Evolutionary conservation across 2,888 invertebrate species (phyloP).

Genomic region (Pelosia muscerda): DNA sequence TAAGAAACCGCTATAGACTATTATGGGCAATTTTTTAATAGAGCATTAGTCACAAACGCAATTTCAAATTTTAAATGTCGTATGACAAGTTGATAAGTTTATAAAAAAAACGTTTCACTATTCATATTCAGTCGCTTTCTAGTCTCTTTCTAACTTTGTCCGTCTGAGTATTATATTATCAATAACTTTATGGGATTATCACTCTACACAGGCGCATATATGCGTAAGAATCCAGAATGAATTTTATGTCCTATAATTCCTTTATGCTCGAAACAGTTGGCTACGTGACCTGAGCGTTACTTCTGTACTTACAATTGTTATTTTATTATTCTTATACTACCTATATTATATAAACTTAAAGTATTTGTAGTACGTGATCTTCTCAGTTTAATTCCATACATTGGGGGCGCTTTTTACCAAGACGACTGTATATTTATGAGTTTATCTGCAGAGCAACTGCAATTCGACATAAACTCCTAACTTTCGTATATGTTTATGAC

Average conservation of each 20-base stretch:
- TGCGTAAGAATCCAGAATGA: not conserved
- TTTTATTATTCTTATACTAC: not conserved
- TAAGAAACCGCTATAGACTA: no score
- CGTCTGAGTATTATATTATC: no score
- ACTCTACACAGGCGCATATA: not conserved
- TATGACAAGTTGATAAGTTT: no score
- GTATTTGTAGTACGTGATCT: not conserved
- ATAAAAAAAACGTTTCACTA: no score
- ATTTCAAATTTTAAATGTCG: no score
- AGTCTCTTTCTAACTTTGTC: no score
- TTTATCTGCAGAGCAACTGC: constrained; percentile 7
- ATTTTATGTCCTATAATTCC: not conserved
- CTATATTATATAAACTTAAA: not conserved
- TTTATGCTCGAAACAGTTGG: not conserved
- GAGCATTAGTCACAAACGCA: no score
- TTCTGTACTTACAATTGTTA: not conserved
- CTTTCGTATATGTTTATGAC: constrained; percentile 3
- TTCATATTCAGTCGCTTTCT: no score
- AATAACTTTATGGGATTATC: no score
- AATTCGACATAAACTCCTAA: constrained; percentile 2
- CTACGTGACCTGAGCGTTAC: constrained; percentile 4
- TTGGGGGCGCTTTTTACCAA: no score
- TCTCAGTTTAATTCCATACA: not conserved
- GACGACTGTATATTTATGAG: constrained; percentile 7
- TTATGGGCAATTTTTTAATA: no score